phyloP scores from a whole-genome alignment of 2,888 invertebrate species.

The Andrena minutula region DNA sequence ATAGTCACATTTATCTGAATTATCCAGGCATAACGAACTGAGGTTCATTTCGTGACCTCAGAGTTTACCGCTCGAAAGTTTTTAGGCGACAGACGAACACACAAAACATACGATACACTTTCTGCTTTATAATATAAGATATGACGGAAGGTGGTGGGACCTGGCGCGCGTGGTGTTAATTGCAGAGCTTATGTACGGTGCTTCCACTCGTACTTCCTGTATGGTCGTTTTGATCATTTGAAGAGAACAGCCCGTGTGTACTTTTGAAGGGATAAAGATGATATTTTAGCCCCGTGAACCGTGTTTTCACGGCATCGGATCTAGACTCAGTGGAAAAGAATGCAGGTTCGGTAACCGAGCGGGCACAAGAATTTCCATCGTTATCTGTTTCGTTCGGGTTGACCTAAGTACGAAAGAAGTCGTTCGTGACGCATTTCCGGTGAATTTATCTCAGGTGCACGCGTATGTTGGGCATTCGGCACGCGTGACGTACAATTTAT shows the following conservation, averaged over 20 bases:
- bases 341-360: not conserved
- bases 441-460: constrained; percentile 56
- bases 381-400: not conserved
- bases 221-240: not conserved
- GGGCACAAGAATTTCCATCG: constrained; percentile 23
- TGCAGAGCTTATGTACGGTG: not conserved
- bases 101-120: too few relatives aligned
- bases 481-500: constrained; percentile 27
- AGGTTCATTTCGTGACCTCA: too few relatives aligned
- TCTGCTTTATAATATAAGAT: too few relatives aligned
- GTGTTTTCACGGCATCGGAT: constrained; percentile 5
- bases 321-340: not conserved
- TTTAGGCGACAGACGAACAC: too few relatives aligned
- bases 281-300: not conserved
- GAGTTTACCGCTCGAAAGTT: too few relatives aligned
- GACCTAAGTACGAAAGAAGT: constrained; percentile 32
- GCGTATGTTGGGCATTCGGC: constrained; percentile 23
- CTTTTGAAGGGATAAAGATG: too few relatives aligned
- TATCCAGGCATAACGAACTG: too few relatives aligned
- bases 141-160: not conserved
- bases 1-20: too few relatives aligned
- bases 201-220: too few relatives aligned
- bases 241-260: not conserved
- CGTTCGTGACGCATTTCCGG: constrained; percentile 59
- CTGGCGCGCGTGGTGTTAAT: not conserved